A percentile compares a stretch with the other conserved stretches of the same genome.
Evolutionary conservation across 2,113 vertebrate species (phyloP).

Genomic region (Neotoma lepida): DNA sequence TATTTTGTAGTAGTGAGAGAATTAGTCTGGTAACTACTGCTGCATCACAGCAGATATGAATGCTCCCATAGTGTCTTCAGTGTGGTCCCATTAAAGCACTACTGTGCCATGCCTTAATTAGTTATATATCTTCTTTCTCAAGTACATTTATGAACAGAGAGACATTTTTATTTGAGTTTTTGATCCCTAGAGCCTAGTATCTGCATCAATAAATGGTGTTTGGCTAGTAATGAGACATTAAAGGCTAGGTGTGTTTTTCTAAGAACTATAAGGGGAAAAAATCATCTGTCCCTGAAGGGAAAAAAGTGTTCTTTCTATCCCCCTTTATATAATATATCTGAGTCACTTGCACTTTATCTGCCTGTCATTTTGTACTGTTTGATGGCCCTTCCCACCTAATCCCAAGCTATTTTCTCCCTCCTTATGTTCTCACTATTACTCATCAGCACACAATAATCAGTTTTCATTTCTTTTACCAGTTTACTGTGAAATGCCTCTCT

Average conservation of each 20-base stretch:
- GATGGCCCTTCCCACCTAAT: fast-evolving
- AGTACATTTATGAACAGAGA: background rate
- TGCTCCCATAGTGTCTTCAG: background rate
- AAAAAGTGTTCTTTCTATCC: background rate
- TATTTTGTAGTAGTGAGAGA: background rate
- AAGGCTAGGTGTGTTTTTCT: background rate
- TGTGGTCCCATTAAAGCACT: background rate
- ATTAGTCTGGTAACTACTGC: background rate
- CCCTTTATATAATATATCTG: background rate
- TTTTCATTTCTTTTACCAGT: background rate
- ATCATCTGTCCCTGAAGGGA: background rate
- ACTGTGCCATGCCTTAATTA: background rate
- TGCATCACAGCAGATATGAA: background rate
- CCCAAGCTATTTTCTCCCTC: background rate
- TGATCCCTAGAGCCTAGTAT: background rate
- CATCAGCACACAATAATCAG: background rate
- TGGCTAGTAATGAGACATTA: constrained; percentile 26
- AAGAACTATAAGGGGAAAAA: background rate
- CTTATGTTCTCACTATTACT: background rate
- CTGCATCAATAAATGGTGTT: constrained; percentile 28
- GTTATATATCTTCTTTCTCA: background rate
- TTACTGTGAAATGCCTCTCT: background rate
- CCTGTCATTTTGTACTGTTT: background rate
- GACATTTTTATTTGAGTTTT: background rate
- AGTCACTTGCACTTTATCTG: background rate